A percentile compares a stretch with the other conserved stretches of the same genome.
Evolutionary conservation across 2,113 vertebrate species (phyloP).

Genomic region (Proterorhinus semilunaris): DNA sequence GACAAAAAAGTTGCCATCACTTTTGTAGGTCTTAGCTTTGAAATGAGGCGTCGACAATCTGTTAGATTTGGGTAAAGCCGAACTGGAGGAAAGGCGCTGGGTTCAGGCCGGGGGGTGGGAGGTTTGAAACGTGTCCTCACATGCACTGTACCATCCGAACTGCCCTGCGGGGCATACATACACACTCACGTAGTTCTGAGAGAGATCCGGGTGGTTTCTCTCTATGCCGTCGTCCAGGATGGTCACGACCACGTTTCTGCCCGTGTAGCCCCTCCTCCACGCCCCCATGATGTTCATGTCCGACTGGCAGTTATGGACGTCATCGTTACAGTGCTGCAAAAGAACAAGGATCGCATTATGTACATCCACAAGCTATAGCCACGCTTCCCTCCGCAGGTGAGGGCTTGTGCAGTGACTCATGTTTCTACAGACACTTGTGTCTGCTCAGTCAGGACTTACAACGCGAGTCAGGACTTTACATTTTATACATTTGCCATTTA

Average conservation of each 20-base stretch:
- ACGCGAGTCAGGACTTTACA: too few relatives aligned
- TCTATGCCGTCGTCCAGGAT: conserved; percentile 98
- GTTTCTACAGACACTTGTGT: too few relatives aligned
- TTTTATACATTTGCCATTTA: too few relatives aligned
- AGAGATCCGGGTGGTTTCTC: conserved; percentile 93
- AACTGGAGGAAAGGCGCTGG: too few relatives aligned
- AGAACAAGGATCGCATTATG: background rate
- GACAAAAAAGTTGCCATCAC: too few relatives aligned
- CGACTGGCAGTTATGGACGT: conserved; percentile 93
- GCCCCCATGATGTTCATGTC: conserved; percentile 99
- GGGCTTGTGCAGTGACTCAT: too few relatives aligned
- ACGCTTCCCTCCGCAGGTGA: too few relatives aligned
- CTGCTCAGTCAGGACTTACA: too few relatives aligned
- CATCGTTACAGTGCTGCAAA: conserved; percentile 93
- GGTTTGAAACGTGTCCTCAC: background rate
- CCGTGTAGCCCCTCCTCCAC: conserved; percentile 98
- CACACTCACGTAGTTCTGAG: conserved; percentile 96
- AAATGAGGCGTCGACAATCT: too few relatives aligned
- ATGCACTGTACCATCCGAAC: conserved; percentile 4
- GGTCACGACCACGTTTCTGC: conserved; percentile 95
- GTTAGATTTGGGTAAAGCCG: too few relatives aligned
- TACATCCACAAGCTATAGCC: too few relatives aligned
- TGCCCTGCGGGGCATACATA: conserved; percentile 56
- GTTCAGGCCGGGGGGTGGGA: background rate
- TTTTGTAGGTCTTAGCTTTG: too few relatives aligned